A percentile compares a stretch with the other conserved stretches of the same genome.
These are phyloP conservation scores for Strigops habroptila DNA, from an alignment of 2,113 vertebrate genomes.

Conservation along the genomic window DNA sequence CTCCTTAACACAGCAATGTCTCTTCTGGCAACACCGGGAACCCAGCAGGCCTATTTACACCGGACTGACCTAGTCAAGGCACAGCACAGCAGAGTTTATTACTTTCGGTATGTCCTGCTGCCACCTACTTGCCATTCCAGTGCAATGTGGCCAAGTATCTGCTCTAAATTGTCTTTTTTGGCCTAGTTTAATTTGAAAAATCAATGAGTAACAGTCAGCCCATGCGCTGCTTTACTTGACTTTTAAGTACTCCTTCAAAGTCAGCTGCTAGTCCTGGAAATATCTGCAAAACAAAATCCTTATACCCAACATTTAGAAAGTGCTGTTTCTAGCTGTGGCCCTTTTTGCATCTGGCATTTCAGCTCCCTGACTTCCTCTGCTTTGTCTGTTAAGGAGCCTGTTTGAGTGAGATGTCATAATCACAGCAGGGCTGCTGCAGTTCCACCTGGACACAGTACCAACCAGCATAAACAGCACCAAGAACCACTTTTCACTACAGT, in stretches of 20 bases:
- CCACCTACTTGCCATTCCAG: background rate
- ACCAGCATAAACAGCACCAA: background rate
- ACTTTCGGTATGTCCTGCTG: background rate
- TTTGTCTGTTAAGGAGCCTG: background rate
- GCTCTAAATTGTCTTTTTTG: background rate
- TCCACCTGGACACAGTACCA: background rate
- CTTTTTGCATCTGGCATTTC: background rate
- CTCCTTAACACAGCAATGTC: background rate
- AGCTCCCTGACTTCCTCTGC: background rate
- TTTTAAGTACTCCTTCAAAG: background rate
- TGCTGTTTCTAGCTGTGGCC: background rate
- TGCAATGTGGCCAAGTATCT: background rate
- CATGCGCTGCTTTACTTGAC: background rate
- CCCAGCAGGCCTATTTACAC: background rate
- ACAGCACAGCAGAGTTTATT: fast-evolving
- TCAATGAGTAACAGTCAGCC: background rate
- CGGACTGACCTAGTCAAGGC: background rate
- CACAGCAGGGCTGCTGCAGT: background rate
- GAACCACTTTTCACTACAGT: background rate
- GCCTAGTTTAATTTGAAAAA: background rate
- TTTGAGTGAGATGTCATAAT: background rate
- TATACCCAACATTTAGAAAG: fast-evolving
- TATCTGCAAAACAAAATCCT: background rate
- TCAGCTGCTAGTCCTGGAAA: background rate
- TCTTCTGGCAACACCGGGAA: background rate